Evolutionary conservation across 2,113 vertebrate species (phyloP), one percentile per base, ranked within the genome.

Genomic region (Thunnus maccoyii): DNA sequence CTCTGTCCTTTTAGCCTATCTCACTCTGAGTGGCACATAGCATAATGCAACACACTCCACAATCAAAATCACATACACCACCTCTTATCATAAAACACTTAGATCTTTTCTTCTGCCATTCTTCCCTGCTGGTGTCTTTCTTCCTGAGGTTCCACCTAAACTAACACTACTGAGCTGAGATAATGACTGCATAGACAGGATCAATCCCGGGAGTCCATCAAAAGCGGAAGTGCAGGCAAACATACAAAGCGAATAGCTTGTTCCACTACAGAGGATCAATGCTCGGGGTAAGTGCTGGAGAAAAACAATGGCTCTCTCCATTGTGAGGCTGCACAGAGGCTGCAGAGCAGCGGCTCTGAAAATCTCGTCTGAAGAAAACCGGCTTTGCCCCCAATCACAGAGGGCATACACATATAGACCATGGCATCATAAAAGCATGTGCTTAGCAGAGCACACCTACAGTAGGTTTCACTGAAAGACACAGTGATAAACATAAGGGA

Each of bases 201-300:
- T 92, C 92, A 89, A 93, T 93, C 89, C 84, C 46, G 3, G 61
- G 86, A 87, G 86, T 87, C 88, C 76, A 88, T 88, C 85, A 88
- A 87, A 89, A 87, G 78, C 16, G 72, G 91, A 90, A 64, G 69
- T 64, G 85, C 89, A 63, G 79, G 84, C 69, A 89, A 90, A 89
- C 88, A 86, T 80, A 90, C 84, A 91, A 87, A 86, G 90, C 78
- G 30, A 87, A 76, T 66, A 56, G 85, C 82, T 84, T 81, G 86
- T 64, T 89, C 81, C 60, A 63, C 91, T 52, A 67, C 78, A 82
- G 67, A 82, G 77, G 88, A 94, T 92, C 91, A 73, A 90, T 92
- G 88, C 64, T 64, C 18, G 15, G 79, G 78, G 84, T 87, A 84
- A 89, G 84, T 83, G 88, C 84, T 56, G n/a, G 60, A 82, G 82